phyloP scores from a whole-genome alignment of 2,113 vertebrate species.

The Anolis sagrei region DNA sequence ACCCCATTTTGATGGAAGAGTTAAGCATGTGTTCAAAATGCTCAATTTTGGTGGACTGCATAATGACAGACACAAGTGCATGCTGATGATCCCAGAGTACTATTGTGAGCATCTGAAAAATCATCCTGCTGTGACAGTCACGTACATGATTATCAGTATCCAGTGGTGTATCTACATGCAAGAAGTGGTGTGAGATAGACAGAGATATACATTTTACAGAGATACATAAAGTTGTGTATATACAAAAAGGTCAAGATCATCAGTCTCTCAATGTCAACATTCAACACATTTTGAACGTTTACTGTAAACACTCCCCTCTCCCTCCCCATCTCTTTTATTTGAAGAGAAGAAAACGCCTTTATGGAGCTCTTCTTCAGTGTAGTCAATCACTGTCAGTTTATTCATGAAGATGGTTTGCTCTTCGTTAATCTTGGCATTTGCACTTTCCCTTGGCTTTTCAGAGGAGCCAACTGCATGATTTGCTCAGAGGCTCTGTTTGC shows the following conservation, averaged over 20 bases:
- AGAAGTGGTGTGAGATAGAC: background rate
- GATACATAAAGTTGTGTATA: background rate
- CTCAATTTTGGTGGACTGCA: background rate
- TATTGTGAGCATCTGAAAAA: background rate
- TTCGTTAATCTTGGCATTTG: conserved; percentile 71
- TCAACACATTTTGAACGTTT: background rate
- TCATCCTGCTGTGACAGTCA: background rate
- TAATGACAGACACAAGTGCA: background rate
- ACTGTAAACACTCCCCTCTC: background rate
- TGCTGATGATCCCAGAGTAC: background rate
- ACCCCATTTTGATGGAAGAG: too few species aligned
- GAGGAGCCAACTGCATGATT: conserved; percentile 71
- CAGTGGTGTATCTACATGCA: background rate
- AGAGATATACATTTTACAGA: background rate
- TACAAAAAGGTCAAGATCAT: background rate
- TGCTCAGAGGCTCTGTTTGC: conserved; percentile 48
- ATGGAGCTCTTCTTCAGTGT: conserved; percentile 1
- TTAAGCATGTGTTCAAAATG: background rate
- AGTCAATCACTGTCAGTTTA: conserved; percentile 65
- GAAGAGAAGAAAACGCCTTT: conserved; percentile 34
- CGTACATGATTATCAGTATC: background rate
- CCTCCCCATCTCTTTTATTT: conserved; percentile 32
- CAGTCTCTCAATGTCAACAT: background rate
- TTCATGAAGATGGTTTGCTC: conserved; percentile 63
- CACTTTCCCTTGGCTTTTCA: conserved; percentile 68